These are phyloP conservation scores for Lophius piscatorius DNA, from an alignment of 2,113 vertebrate genomes.

Conservation along the genomic window DNA sequence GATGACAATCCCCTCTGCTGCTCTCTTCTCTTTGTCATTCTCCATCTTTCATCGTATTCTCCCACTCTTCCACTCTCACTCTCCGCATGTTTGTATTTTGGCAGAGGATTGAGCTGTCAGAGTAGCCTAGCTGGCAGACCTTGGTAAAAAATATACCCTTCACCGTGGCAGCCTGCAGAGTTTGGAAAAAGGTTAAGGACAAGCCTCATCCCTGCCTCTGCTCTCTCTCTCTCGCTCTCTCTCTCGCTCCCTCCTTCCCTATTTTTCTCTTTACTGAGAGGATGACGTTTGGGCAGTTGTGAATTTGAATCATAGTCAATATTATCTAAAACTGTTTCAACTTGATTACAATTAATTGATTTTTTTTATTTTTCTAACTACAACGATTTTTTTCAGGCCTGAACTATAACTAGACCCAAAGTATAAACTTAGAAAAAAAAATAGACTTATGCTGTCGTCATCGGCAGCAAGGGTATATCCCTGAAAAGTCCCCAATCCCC, in stretches of 20 bases:
- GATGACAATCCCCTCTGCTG: constrained; percentile 7
- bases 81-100: constrained; percentile 61
- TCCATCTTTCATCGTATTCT: constrained; percentile 31
- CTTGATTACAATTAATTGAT: too few species aligned
- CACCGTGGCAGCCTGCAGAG: constrained; percentile 72
- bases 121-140: constrained; percentile 78
- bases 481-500: too few species aligned
- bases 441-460: too few species aligned
- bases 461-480: too few species aligned
- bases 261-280: constrained; percentile 42
- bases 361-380: too few species aligned
- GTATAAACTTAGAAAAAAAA: too few species aligned
- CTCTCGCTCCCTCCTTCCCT: background rate
- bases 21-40: constrained; percentile 7
- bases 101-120: constrained; percentile 58
- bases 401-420: too few species aligned
- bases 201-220: constrained; percentile 40
- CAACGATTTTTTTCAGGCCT: too few species aligned
- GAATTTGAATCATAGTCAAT: too few species aligned
- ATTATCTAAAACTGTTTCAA: too few species aligned
- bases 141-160: constrained; percentile 79
- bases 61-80: constrained; percentile 27
- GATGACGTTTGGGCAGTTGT: too few species aligned
- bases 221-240: too few species aligned
- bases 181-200: constrained; percentile 72